Conservation (phyloP, 2,888 invertebrate species). For the Drosophila lacicola region DNA sequence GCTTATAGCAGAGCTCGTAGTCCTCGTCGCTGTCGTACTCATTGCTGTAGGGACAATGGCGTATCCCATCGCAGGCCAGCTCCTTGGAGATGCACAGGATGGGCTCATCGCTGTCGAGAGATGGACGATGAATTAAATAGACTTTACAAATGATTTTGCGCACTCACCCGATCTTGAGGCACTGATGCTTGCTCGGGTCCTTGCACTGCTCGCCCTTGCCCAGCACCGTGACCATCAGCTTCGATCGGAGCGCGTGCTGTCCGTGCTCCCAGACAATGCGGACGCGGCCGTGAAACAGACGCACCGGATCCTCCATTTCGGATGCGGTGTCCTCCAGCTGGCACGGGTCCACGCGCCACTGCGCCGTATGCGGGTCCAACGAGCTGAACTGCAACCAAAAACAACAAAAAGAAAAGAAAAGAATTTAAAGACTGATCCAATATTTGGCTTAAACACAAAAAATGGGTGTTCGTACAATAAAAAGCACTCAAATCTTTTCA, state of each 20-base stretch:
- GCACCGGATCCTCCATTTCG: slow-evolving; percentile 86
- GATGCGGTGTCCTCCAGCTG: slow-evolving; percentile 85
- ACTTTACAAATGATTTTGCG: too few relatives aligned
- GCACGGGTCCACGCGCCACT: slow-evolving; percentile 87
- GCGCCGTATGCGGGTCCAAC: slow-evolving; percentile 84
- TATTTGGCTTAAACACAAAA: slow-evolving; percentile 28
- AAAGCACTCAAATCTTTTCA: slow-evolving; percentile 40
- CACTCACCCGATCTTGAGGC: slow-evolving; percentile 83
- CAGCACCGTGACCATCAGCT: slow-evolving; percentile 84
- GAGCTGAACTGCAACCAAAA: slow-evolving; percentile 80
- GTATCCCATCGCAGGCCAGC: slow-evolving; percentile 88
- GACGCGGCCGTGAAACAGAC: slow-evolving; percentile 87
- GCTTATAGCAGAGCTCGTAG: slow-evolving; percentile 82
- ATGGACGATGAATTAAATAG: too few relatives aligned
- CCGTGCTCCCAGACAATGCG: slow-evolving; percentile 86
- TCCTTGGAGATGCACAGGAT: slow-evolving; percentile 88
- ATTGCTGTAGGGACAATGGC: slow-evolving; percentile 89
- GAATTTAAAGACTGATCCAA: slow-evolving; percentile 12
- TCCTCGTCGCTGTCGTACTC: slow-evolving; percentile 86
- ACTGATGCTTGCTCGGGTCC: slow-evolving; percentile 81
- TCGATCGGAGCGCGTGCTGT: slow-evolving; percentile 79
- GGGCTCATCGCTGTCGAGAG: slow-evolving; percentile 75
- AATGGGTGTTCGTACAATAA: slow-evolving; percentile 18
- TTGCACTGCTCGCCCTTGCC: slow-evolving; percentile 84
- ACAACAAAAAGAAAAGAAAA: not conserved